Evolutionary conservation across 2,888 invertebrate species (phyloP), one percentile per base, ranked within the genome.

Genomic region (Heliconius aoede): DNA sequence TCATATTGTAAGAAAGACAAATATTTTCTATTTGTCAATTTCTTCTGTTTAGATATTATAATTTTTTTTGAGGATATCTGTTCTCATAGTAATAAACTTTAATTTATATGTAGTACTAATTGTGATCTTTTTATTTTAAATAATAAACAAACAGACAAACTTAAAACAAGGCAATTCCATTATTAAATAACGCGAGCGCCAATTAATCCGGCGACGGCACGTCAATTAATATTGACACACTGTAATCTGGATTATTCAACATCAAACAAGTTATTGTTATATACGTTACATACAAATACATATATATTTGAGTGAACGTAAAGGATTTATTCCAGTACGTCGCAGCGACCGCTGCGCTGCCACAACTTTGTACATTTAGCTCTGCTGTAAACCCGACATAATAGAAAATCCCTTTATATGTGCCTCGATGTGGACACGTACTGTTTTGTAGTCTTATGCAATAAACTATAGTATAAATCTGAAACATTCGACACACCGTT

Each of bases 301-400:
- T 86, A 85, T 86, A 87, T 86, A 83, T 83, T 86, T 84, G 82
- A 88, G 90, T 88, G 72, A 58, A 30, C 69, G 88, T 87, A 84
- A 86, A 88, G 84, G 88, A 87, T 81, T 85, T 89, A 89, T 90
- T 87, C 85, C 82, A 85, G 83, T 80, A 84, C 80, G 85, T 85
- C 85, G 85, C 85, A 72, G 84, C 82, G 84, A 87, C 87, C 87
- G 84, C 85, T 83, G 82, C 87, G 84, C 85, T 83, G 82, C 83
- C 85, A 84, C 87, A 89, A 90, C 88, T 89, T 89, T 87, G 87
- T 88, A 86, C 87, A 87, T 86, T 87, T 86, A 88, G 85, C 85
- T 86, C 83, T 82, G 83, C 85, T 85, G 85, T 87, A 88, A 90
- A 87, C 87, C 83, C 85, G 84, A 85, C 85, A 85, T 89, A 89